Conservation (phyloP, 92 coral and sea anemone species). For the Umimayanthus chanpuru region DNA sequence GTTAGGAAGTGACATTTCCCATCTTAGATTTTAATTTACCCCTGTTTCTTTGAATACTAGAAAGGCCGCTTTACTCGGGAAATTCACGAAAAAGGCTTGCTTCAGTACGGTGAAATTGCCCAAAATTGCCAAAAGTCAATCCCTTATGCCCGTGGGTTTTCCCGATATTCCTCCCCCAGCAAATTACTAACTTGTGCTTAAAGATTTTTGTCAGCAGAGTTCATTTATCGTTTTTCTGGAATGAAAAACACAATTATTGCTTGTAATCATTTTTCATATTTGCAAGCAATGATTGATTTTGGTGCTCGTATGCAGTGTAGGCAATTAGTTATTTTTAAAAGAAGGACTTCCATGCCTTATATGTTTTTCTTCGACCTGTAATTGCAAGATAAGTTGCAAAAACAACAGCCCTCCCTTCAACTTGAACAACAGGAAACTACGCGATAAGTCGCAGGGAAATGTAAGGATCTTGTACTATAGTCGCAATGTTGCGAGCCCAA, state of each 20-base stretch:
- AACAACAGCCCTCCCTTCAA: background rate
- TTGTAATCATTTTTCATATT: background rate
- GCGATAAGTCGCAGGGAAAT: background rate
- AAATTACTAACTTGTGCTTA: background rate
- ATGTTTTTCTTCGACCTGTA: background rate
- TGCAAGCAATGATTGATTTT: background rate
- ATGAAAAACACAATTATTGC: too few species aligned
- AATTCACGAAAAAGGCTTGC: background rate
- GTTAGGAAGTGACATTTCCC: too few species aligned
- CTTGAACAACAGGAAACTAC: background rate
- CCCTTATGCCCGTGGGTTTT: background rate
- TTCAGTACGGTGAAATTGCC: background rate
- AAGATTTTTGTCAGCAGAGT: background rate
- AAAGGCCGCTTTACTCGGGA: background rate
- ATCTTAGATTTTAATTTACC: background rate
- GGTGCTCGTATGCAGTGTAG: background rate
- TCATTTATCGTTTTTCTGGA: background rate
- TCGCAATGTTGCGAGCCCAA: background rate
- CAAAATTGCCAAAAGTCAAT: background rate
- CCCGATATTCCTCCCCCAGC: background rate
- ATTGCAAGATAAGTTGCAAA: background rate
- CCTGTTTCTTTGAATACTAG: background rate
- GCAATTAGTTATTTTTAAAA: background rate
- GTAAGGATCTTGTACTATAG: background rate
- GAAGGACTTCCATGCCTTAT: background rate